phyloP scores from a whole-genome alignment of 2,888 invertebrate genomes.

The Amiota communis region DNA sequence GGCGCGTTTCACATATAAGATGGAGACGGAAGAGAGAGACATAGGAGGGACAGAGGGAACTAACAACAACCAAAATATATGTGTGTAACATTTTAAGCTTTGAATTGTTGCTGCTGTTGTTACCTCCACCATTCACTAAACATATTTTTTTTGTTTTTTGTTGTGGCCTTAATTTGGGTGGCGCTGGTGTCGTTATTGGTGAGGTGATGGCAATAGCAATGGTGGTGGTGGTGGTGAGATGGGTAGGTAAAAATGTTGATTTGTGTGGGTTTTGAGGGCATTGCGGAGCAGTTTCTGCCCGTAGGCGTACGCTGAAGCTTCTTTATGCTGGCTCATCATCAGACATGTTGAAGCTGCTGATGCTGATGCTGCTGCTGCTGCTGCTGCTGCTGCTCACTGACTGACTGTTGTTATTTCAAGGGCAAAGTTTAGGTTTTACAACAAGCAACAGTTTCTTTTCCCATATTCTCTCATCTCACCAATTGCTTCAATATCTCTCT shows the following conservation, averaged over 20 bases:
- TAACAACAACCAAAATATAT: conserved; percentile 14
- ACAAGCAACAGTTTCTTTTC: too few species aligned
- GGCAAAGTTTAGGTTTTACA: too few species aligned
- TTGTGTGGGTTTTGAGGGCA: too few species aligned
- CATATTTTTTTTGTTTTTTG: neutral
- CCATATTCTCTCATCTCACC: too few species aligned
- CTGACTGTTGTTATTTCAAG: too few species aligned
- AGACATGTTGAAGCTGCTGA: too few species aligned
- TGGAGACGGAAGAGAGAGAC: neutral
- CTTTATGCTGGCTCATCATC: neutral
- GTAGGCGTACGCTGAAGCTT: neutral
- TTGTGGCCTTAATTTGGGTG: conserved; percentile 18
- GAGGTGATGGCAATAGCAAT: too few species aligned
- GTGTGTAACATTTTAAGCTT: conserved; percentile 3
- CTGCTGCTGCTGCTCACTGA: too few species aligned
- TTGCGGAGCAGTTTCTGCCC: neutral
- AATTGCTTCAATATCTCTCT: neutral
- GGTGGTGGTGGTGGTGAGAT: too few species aligned
- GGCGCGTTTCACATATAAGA: conserved; percentile 24
- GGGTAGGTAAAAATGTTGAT: too few species aligned
- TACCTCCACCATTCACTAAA: neutral
- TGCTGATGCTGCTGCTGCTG: too few species aligned
- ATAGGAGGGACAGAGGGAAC: conserved; percentile 41
- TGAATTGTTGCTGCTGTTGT: conserved; percentile 12
- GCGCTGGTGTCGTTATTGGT: neutral